Evolutionary conservation across 2,113 vertebrate species (phyloP), one percentile per base, ranked within the genome.

Genomic region (Spilogale gracilis): DNA sequence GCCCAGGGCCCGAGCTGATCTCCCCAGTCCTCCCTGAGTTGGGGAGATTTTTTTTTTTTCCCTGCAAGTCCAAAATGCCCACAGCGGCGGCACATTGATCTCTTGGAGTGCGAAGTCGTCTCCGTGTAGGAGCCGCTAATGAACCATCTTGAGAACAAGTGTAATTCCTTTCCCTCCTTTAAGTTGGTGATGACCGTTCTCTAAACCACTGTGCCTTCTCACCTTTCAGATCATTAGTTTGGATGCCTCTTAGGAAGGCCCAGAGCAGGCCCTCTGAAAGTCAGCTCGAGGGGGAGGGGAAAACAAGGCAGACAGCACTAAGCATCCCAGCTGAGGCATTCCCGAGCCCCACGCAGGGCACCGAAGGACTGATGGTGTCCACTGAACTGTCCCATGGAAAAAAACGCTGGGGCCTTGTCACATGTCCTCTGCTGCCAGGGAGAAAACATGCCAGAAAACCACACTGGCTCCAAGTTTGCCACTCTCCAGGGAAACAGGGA

Each of bases 201-300:
- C 58, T 48, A 50, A 89, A 91, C 94, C 94, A 20, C 58, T 20
- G 95, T 98, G 96, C 96, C 98, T 98, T 98, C 97, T 97, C 90
- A 23, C 97, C 92, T 97, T 95, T 93, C 12, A 89, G 30, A 32
- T 86, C 63, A 32, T 89, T 63, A 83, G 74, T 60, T 12, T 67
- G 61, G 78, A 14, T 16, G 2, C 93, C 71, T 93, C 76, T 91
- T 52, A 32, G 43, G 78, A 89, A 97, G 80, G 48, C 50, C 14
- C 43, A 6, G 38, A 69, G 52, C 43, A 69, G 73, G 76, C 45
- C 73, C 81, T 12, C 16, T 56, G 20, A n/a, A 45, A 61, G 50
- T 63, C 56, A 56, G 73, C 16, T 20, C 0, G 0, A 0, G 8
- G 45, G 12, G 38, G 16, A 2, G 23, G 79, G 27, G 0, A 0